Percentiles rank a stretch among this genome's conserved stretches.
These are phyloP conservation scores for Oenanthe melanoleuca DNA, from an alignment of 2,113 vertebrate genomes.

Conservation along the genomic window DNA sequence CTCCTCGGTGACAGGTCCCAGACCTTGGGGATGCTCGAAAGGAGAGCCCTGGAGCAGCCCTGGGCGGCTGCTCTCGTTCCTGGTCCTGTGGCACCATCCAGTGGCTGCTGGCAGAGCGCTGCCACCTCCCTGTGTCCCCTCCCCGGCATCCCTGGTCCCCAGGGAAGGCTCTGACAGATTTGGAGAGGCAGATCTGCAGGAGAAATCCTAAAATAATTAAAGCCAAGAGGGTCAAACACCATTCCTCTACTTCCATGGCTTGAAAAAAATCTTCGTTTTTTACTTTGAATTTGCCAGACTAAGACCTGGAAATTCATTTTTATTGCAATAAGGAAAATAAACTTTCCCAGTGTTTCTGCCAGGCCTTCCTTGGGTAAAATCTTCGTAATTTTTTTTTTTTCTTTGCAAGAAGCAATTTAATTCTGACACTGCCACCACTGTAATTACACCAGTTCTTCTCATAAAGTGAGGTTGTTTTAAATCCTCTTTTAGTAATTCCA, in stretches of 20 bases:
- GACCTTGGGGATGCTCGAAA: background rate
- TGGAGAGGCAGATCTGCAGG: background rate
- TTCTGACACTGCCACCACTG: background rate
- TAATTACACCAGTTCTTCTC: background rate
- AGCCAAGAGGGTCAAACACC: background rate
- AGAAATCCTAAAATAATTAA: background rate
- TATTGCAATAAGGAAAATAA: background rate
- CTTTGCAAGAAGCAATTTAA: background rate
- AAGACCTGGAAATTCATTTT: background rate
- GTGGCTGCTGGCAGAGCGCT: constrained; percentile 11
- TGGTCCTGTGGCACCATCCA: constrained; percentile 61
- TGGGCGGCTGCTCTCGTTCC: background rate
- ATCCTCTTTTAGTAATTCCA: background rate
- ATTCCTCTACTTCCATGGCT: background rate
- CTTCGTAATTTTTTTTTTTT: accelerated
- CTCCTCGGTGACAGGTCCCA: background rate
- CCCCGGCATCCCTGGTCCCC: accelerated
- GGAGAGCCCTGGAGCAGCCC: background rate
- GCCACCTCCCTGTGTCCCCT: background rate
- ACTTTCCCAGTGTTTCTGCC: background rate
- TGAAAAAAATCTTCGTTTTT: background rate
- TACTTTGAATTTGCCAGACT: background rate
- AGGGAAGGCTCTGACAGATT: constrained; percentile 16
- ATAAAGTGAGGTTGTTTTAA: constrained; percentile 5
- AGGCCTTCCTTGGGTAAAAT: background rate